Evolutionary conservation across 2,888 invertebrate genomes (phyloP), one percentile per base, ranked within the genome.

Genomic region (Aleiodes testaceus): DNA sequence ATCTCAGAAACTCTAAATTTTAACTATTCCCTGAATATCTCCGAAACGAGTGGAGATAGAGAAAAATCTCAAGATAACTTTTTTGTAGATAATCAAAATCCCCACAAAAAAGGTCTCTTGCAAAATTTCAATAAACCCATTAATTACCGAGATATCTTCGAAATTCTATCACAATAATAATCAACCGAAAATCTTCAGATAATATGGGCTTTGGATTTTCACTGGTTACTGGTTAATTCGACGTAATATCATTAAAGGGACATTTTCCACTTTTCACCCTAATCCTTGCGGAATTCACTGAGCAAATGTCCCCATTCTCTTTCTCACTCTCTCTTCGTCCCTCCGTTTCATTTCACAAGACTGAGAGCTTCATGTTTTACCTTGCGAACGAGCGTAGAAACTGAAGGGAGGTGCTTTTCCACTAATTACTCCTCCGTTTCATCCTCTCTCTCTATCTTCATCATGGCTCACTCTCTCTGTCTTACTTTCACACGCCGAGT

Each of bases 241-340:
- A 78, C 81, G 85, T 84, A 82, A 82, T 83, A 83, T 84, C 84
- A 85, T 86, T 85, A 86, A 85, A 85, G 84, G 80, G 86, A 87
- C 86, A 85, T 87, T 87, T 87, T 87, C 86, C 86, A 86, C 83
- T 85, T 86, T 86, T 86, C 86, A 81, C 85, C 85, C 81, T 84
- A 84, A 86, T 85, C 86, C 85, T 81, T 79, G 81, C 79, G 84
- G 85, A 84, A 86, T 85, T 86, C 86, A 86, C 80, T 86, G 86
- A 85, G 82, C 87, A 83, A 84, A 82, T 81, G 81, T 36, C 78
- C 70, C 69, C 70, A 68, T 68, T 70, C 72, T 66, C 75, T 73
- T 55, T 52, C 18, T 30, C 26, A 47, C 49, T 70, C 65, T 61
- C 67, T 55, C 70, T 69, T 53, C 42, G 55, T 47, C 66, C 73